phyloP scores from a whole-genome alignment of 2,888 invertebrate species.

The Thysanoteuthis rhombus region DNA sequence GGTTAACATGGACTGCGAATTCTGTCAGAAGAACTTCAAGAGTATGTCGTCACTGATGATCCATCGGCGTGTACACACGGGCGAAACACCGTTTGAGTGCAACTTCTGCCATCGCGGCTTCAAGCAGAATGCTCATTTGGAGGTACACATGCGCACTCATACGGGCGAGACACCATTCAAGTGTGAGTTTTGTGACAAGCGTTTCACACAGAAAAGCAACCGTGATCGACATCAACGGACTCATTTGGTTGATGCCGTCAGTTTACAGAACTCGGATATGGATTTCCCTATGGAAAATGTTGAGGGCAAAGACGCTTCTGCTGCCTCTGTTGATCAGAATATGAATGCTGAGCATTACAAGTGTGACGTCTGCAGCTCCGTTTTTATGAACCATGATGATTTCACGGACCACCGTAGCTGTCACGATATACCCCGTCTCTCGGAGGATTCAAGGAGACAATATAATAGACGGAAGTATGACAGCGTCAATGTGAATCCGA shows the following conservation, averaged over 20 bases:
- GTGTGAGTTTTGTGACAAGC: slow-evolving; percentile 21
- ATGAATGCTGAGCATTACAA: not conserved
- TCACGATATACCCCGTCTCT: slow-evolving; percentile 19
- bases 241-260: not conserved
- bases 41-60: slow-evolving; percentile 20
- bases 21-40: slow-evolving; percentile 15
- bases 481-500: not conserved
- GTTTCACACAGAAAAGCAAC: slow-evolving; percentile 24
- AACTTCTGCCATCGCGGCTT: not conserved
- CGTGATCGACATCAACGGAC: not conserved
- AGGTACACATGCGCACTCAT: slow-evolving; percentile 18
- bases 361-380: not conserved
- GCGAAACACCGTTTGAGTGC: slow-evolving; percentile 14
- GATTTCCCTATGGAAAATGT: not conserved
- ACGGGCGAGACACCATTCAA: slow-evolving; percentile 18
- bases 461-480: not conserved
- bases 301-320: not conserved
- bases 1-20: slow-evolving; percentile 15
- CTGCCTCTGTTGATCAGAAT: not conserved
- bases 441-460: not conserved
- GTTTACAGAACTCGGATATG: not conserved
- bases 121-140: slow-evolving; percentile 17
- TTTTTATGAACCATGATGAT: not conserved
- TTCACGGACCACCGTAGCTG: not conserved
- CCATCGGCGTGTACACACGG: slow-evolving; percentile 21